A percentile compares a stretch with the other conserved stretches of the same genome.
These are phyloP conservation scores for Takifugu ocellatus DNA, from an alignment of 2,797 vertebrate genomes.

Conservation along the genomic window DNA sequence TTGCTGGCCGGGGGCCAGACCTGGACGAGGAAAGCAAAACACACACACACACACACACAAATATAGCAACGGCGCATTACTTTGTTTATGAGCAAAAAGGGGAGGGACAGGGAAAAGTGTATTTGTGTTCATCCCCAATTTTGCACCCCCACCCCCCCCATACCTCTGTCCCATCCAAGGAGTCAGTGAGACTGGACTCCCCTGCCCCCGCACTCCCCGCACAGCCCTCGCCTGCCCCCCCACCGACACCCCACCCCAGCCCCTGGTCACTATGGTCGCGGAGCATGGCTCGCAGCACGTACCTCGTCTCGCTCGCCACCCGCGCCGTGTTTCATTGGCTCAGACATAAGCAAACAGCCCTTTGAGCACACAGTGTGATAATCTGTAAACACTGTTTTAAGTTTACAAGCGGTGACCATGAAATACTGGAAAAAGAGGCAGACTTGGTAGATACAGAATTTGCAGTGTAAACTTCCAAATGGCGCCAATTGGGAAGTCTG, in stretches of 20 bases:
- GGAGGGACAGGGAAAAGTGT: constrained; percentile 18
- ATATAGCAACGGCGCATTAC: constrained; percentile 28
- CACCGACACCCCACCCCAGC: constrained; percentile 60
- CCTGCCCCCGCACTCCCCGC: constrained; percentile 56
- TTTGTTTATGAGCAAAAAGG: too few relatives aligned
- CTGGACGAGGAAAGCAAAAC: constrained; percentile 41
- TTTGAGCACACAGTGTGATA: constrained; percentile 71
- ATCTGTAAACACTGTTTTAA: constrained; percentile 56
- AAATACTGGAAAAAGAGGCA: constrained; percentile 15
- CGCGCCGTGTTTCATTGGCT: constrained; percentile 70
- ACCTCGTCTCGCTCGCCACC: constrained; percentile 69
- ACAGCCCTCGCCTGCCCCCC: constrained; percentile 39
- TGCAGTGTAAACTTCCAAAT: background rate
- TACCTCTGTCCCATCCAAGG: constrained; percentile 58
- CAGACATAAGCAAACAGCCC: constrained; percentile 77
- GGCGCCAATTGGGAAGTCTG: background rate
- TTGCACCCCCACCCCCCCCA: constrained; percentile 25
- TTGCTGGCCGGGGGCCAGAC: constrained; percentile 61
- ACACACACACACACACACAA: constrained; percentile 18
- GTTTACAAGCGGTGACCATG: constrained; percentile 25
- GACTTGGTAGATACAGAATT: constrained; percentile 12
- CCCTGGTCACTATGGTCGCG: constrained; percentile 50
- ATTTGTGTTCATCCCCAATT: constrained; percentile 38
- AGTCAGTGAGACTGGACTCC: constrained; percentile 74
- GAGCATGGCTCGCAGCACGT: constrained; percentile 81